Evolutionary conservation across 2,888 invertebrate genomes (phyloP), one percentile per base, ranked within the genome.

Genomic region (Crematogaster levior): DNA sequence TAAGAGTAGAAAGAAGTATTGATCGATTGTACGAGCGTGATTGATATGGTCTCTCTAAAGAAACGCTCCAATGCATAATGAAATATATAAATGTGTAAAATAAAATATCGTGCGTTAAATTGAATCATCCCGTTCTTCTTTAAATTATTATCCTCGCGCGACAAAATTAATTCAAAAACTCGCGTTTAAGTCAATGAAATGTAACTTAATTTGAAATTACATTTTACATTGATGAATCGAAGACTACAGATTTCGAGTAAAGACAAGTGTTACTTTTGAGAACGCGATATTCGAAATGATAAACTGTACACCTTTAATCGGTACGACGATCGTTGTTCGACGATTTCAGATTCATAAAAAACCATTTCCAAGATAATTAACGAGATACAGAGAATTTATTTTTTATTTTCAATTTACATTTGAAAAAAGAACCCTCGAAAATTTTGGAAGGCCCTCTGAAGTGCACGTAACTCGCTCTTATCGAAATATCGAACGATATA

Each of bases 21-120:
- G 85, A 90, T 85, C 86, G 81, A 89, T 87, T 89, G 84, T 91
- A 88, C 89, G 85, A 84, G 84, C 88, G 87, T 86, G 85, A 87
- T 86, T 83, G 83, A 85, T 89, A 89, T 83, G 87, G 89, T 92
- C 90, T 92, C 89, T 92, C 91, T 92, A 89, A 85, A 46, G 6
- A 91, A 90, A 68, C 68, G 86, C 84, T 87, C 86, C 87, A 85
- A 90, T 91, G 87, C 87, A 87, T 90, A 90, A 89, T 89, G 87
- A 91, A 91, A 88, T 90, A 91, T 89, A 91, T 34, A n/a, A n/a
- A 34, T 92, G 89, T 91, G 86, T 90, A 92, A 91, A 87, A 89
- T 85, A 90, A 90, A 86, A 40, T n/a, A 53, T 12, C n/a, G 30
- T 46, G 53, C 10, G 30, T 66, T 21, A 18, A 75, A 77, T 65